Percentiles rank a stretch among this genome's conserved stretches.
Evolutionary conservation across 2,888 invertebrate genomes (phyloP).

Genomic region (Cactoblastis cactorum): DNA sequence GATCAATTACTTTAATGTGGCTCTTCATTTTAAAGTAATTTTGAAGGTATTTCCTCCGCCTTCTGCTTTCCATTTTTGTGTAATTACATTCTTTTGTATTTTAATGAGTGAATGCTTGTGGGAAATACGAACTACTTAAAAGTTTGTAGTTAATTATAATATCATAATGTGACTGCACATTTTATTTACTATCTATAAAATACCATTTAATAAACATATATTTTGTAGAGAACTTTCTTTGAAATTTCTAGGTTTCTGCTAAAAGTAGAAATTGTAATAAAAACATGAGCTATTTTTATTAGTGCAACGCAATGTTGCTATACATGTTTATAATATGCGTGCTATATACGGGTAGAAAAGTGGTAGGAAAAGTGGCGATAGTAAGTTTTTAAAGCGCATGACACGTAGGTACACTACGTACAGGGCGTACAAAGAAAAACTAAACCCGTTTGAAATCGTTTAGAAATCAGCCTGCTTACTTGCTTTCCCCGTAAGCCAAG

Average conservation of each 20-base stretch:
- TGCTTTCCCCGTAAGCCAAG: neutral
- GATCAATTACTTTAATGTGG: constrained; percentile 8
- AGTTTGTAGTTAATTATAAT: too few species aligned
- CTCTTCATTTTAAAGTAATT: constrained; percentile 6
- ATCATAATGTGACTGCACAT: too few species aligned
- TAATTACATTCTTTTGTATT: too few species aligned
- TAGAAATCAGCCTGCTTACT: constrained; percentile 4
- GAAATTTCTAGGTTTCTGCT: neutral
- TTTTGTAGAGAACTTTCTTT: neutral
- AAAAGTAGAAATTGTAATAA: neutral
- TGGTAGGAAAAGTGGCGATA: constrained; percentile 10
- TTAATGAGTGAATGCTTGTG: too few species aligned
- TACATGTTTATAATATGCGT: neutral
- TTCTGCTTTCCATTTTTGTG: neutral
- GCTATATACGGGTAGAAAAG: constrained; percentile 4
- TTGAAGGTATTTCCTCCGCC: constrained; percentile 1
- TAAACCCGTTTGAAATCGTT: constrained; percentile 6
- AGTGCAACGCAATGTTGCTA: neutral
- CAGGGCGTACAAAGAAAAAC: neutral
- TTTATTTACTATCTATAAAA: too few species aligned
- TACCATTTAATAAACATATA: neutral
- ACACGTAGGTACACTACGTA: too few species aligned
- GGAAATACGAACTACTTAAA: neutral
- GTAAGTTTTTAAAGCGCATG: neutral
- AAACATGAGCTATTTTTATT: neutral